A percentile compares a stretch with the other conserved stretches of the same genome.
Evolutionary conservation across 1,140 invertebrate species (phyloP).

Genomic region (Macrostomum lignano): DNA sequence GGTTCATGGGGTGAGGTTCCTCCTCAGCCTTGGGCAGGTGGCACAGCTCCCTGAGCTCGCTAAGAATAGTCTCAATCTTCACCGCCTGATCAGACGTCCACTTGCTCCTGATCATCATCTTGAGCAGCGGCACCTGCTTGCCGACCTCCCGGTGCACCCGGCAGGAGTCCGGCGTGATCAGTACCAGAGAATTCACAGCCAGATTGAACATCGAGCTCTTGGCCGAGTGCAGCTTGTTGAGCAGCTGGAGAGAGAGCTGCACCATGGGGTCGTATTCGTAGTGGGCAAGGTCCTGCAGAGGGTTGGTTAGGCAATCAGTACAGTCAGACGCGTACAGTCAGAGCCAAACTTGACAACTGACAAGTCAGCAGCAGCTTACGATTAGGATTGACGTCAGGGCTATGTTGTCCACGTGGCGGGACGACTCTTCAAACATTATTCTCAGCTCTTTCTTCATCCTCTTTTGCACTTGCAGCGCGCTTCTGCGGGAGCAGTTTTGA

Average conservation of each 20-base stretch:
- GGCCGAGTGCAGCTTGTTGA: constrained; percentile 16
- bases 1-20: constrained; percentile 21
- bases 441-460: constrained; percentile 14
- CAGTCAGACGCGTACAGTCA: too few species aligned
- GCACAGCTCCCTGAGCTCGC: constrained; percentile 9
- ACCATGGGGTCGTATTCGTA: constrained; percentile 17
- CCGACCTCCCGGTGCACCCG: constrained; percentile 17
- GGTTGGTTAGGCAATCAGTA: too few species aligned
- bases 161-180: constrained; percentile 17
- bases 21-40: constrained; percentile 17
- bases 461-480: constrained; percentile 16
- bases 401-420: too few species aligned
- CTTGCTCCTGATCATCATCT: constrained; percentile 9
- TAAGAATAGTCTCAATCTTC: neutral
- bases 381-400: too few species aligned
- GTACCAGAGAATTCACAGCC: constrained; percentile 10
- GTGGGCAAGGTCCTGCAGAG: neutral
- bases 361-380: too few species aligned
- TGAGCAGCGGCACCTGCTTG: constrained; percentile 14
- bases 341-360: too few species aligned
- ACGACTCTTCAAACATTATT: constrained; percentile 17
- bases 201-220: neutral
- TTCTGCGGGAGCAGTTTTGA: too few species aligned
- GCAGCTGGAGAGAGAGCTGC: constrained; percentile 14
- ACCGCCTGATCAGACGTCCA: neutral